Evolutionary conservation across 2,113 vertebrate species (phyloP).

Genomic region (Apus apus): DNA sequence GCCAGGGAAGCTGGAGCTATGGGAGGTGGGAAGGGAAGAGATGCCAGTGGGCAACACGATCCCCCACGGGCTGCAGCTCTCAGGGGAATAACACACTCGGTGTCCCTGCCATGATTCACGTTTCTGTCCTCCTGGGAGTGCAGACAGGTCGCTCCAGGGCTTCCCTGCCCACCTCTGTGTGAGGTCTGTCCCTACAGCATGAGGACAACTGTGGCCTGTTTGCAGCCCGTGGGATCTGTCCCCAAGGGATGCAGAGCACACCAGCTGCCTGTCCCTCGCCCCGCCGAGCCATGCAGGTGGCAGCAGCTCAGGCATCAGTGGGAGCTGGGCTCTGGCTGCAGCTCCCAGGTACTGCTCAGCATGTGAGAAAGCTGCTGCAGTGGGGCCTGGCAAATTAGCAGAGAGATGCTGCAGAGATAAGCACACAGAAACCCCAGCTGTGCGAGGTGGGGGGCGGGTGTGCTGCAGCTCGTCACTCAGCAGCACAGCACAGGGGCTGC

Average conservation of each 20-base stretch:
- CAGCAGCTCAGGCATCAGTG: rapidly evolving
- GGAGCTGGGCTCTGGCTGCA: neutral
- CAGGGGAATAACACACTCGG: neutral
- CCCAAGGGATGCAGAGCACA: neutral
- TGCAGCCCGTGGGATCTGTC: neutral
- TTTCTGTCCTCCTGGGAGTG: neutral
- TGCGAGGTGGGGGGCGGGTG: neutral
- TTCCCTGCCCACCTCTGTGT: neutral
- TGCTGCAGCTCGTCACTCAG: neutral
- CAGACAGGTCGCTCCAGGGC: neutral
- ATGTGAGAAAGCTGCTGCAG: neutral
- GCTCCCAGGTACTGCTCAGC: neutral
- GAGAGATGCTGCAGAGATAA: constrained; percentile 4
- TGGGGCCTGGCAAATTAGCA: neutral
- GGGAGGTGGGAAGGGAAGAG: neutral
- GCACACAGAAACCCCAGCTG: neutral
- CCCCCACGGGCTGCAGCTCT: neutral
- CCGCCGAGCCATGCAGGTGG: rapidly evolving
- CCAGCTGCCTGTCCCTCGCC: neutral
- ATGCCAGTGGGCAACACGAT: neutral
- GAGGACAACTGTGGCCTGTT: neutral
- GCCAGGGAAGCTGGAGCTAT: neutral
- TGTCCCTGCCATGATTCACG: neutral
- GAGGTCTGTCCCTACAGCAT: neutral
- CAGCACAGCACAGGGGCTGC: neutral